Base-by-base conservation (phyloP, 2,888 invertebrate genomes). In the Heliconius aoede region DNA sequence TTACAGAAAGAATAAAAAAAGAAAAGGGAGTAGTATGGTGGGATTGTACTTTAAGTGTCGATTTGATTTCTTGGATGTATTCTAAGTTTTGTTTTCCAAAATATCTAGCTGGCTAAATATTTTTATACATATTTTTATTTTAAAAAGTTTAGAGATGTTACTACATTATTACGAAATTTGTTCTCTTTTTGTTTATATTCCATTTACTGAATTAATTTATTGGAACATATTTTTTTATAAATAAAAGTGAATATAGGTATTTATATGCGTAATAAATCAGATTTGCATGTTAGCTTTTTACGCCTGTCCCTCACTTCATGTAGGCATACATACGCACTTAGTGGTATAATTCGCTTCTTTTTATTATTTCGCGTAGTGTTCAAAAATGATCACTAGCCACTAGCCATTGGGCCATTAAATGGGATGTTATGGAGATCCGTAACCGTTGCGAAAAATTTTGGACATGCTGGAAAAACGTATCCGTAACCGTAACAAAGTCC, bases 281-380 rank as follows among this genome's bases (percentile, higher is more conserved):
- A 30, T 55, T 55, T 69, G 80, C 80, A 80, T 80, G 80, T 40
- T 76, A 73, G 78, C 78, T 80, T 76, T 36, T 68, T 77, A 36
- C 40, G 69, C 77, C 74, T 76, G 73, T 32, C 28, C 36, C 67
- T 51, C 72, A 77, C 73, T 26, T 51, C 65, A 68, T 62, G 74
- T 74, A 58, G 78, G 72, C 68, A 61, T 65, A 72, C 77, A 71
- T 61, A 51, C 72, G 72, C 80, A 79, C 79, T 18, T 75, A 80
- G 73, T 78, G 28, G 73, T 79, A 78, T 72, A n/a, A 55, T 75
- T 55, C 72, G 80, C 80, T 80, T 80, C 13, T 80, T 80, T 77
- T 77, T 61, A 74, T 78, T 72, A 78, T 77, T 77, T 77, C 72
- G 73, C 76, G 51, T 32, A 24, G 21, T 60, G 11, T 72, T 9